phyloP scores from a whole-genome alignment of 2,888 invertebrate species.

The Leptinotarsa tumamoca region DNA sequence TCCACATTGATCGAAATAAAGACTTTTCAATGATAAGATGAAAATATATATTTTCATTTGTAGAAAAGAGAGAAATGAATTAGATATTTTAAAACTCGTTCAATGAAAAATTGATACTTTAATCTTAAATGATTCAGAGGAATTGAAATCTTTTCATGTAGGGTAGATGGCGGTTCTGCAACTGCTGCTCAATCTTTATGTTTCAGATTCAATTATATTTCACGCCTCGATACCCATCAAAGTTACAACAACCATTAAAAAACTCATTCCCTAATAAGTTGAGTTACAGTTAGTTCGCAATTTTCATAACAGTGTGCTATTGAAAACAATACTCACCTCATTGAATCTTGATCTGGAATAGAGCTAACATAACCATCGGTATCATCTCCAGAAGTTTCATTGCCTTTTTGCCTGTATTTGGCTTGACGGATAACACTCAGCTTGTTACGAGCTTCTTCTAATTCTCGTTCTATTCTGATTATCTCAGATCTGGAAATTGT shows the following conservation, averaged over 20 bases:
- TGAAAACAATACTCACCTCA: slow-evolving; percentile 65
- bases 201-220: background rate
- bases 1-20: too few species aligned
- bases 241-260: background rate
- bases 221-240: background rate
- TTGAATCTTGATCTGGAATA: slow-evolving; percentile 61
- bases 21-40: too few species aligned
- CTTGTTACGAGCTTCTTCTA: slow-evolving; percentile 91
- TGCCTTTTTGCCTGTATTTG: slow-evolving; percentile 83
- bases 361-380: slow-evolving; percentile 71
- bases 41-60: too few species aligned
- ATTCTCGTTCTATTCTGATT: slow-evolving; percentile 91
- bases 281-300: slow-evolving; percentile 3
- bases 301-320: background rate
- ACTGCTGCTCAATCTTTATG: too few species aligned
- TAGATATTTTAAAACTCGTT: too few species aligned
- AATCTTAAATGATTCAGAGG: too few species aligned
- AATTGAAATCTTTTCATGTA: too few species aligned
- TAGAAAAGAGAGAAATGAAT: too few species aligned
- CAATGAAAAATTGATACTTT: too few species aligned
- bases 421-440: slow-evolving; percentile 93
- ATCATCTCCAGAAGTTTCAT: slow-evolving; percentile 77
- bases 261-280: background rate
- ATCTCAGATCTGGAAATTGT: slow-evolving; percentile 78
- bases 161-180: too few species aligned